These are phyloP conservation scores for Bagarius yarrelli DNA, from an alignment of 2,113 vertebrate species.

Conservation along the genomic window DNA sequence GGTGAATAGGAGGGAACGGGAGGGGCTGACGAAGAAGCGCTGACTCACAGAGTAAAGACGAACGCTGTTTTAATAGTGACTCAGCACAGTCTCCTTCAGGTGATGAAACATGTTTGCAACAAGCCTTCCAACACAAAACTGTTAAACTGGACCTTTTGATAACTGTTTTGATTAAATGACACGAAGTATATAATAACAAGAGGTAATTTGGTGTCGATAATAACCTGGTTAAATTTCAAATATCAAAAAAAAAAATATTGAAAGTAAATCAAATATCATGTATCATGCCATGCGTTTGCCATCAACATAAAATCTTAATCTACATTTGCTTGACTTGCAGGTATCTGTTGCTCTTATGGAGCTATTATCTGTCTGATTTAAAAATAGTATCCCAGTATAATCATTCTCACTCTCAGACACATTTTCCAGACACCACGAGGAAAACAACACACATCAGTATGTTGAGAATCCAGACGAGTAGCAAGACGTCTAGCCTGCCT, in stretches of 20 bases:
- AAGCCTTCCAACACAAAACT: slow-evolving; percentile 27
- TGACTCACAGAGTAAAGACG: slow-evolving; percentile 35
- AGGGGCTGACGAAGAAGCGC: slow-evolving; percentile 32
- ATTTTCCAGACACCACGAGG: slow-evolving; percentile 39
- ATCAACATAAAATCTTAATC: neutral
- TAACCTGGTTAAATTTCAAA: neutral
- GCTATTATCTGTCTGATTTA: slow-evolving; percentile 31
- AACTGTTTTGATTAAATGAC: neutral
- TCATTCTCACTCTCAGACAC: slow-evolving; percentile 21
- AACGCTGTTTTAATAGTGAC: slow-evolving; percentile 29
- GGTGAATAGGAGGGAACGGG: neutral
- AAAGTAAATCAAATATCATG: no score
- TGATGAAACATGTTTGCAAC: slow-evolving; percentile 45
- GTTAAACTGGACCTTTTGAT: slow-evolving; percentile 10
- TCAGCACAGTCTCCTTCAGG: slow-evolving; percentile 29
- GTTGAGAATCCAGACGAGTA: slow-evolving; percentile 47
- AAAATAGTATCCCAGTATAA: slow-evolving; percentile 29
- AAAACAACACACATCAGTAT: slow-evolving; percentile 43
- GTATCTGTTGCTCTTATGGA: slow-evolving; percentile 7
- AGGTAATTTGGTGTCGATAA: neutral
- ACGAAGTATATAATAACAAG: neutral
- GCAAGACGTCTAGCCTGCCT: slow-evolving; percentile 39
- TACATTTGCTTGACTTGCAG: neutral
- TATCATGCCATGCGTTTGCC: neutral
- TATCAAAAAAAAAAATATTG: neutral